A percentile compares a stretch with the other conserved stretches of the same genome.
Evolutionary conservation across 2,113 vertebrate species (phyloP).

Genomic region (Candoia aspera): DNA sequence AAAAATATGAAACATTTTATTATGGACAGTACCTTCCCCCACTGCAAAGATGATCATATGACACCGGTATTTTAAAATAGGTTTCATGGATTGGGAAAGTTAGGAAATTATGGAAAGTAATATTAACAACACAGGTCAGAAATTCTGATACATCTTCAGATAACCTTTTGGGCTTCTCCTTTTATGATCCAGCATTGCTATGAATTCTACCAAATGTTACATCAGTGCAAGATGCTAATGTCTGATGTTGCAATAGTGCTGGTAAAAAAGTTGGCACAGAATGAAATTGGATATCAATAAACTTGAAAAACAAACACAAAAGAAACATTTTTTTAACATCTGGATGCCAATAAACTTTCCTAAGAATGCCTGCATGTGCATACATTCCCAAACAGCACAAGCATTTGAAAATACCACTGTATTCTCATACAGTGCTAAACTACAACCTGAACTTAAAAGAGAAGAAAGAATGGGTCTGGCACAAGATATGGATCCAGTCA

Average conservation of each 20-base stretch:
- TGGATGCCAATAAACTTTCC: background rate
- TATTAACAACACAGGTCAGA: background rate
- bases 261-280: background rate
- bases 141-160: background rate
- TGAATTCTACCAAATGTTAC: background rate
- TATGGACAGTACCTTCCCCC: background rate
- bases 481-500: background rate
- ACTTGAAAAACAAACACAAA: background rate
- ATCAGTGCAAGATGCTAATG: background rate
- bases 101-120: background rate
- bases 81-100: background rate
- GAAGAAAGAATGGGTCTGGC: background rate
- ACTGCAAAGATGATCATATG: background rate
- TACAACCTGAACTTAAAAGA: background rate
- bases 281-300: background rate
- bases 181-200: background rate
- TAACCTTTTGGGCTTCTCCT: background rate
- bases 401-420: background rate
- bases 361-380: background rate
- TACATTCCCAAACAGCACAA: constrained; percentile 12
- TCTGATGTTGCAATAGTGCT: background rate
- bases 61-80: background rate
- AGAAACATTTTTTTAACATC: background rate
- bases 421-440: background rate
- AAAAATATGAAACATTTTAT: background rate